Evolutionary conservation across 2,113 vertebrate species (phyloP), one percentile per base, ranked within the genome.

Genomic region (Porphyrio hochstetteri): DNA sequence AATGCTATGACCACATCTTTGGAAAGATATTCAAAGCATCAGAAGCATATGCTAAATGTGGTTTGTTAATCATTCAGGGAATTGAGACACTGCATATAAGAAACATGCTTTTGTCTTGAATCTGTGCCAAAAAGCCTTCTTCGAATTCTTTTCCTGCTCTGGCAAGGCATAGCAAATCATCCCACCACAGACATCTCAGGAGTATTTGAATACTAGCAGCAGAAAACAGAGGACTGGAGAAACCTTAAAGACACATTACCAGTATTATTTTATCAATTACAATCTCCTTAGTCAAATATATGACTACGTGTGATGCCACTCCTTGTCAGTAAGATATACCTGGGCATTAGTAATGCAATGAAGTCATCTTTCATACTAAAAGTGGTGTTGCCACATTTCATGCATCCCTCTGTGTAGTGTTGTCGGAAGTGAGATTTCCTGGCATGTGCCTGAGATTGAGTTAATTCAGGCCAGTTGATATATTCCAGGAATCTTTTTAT

Each of bases 11-110:
- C 75, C 72, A 76, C 81, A 88, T 96, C 61, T 91, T 88, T 50
- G 28, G 63, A 87, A 96, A 95, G 68, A 31, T 94, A 96, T 93
- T 88, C 86, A 60, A 94, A 93, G 82, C 68, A 90, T 94, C 61
- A 93, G 92, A 91, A 76, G 59, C 82, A 65, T 77, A 94, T 55
- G 76, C 95, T 95, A 97, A 97, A 94, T 80, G 77, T 95, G 83
- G 83, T 91, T 95, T 94, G 88, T 94, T 96, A 97, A 92, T 96
- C 76, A 95, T 93, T 79, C 57, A 63, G 81, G 65, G 93, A 96
- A 95, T 86, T 91, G 83, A 40, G 10, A 93, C 64, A 67, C 75
- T 86, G 35, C 68, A 29, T 93, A 67, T 60, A 86, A 93, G 76
- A 84, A 69, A 65, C 40, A 94, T 82, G 11, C n/a, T 91, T 93